A percentile compares a stretch with the other conserved stretches of the same genome.
Evolutionary conservation across 2,113 vertebrate genomes (phyloP).

Genomic region (Sebastes schlegelii): DNA sequence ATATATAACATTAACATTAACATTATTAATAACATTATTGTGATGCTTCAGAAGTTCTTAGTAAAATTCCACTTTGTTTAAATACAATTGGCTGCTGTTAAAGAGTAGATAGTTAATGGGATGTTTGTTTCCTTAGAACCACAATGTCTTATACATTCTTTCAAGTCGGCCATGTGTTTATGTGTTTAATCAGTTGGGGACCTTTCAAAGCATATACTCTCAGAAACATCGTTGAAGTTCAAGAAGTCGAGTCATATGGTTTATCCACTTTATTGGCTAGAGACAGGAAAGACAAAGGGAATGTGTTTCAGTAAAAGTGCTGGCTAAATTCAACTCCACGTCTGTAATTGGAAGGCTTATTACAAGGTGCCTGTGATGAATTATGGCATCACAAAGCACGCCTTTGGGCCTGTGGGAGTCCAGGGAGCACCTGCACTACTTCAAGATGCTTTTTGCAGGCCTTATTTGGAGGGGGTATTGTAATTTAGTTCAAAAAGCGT

Average conservation of each 20-base stretch:
- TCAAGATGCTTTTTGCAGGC: conserved; percentile 46
- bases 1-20: no score
- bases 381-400: conserved; percentile 44
- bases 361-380: conserved; percentile 29
- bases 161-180: neutral
- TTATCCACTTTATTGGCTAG: neutral
- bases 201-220: neutral
- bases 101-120: neutral
- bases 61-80: neutral
- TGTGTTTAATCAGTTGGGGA: neutral
- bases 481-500: conserved; percentile 66
- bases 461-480: conserved; percentile 47
- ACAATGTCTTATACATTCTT: neutral
- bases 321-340: neutral
- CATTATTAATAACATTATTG: neutral
- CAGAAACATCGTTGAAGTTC: neutral
- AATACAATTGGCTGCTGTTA: neutral
- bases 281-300: neutral
- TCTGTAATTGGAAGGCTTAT: conserved; percentile 32
- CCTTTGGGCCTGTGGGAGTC: conserved; percentile 31
- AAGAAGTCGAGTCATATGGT: neutral
- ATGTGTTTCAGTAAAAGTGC: neutral
- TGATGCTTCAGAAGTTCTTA: neutral
- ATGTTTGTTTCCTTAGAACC: neutral
- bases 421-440: conserved; percentile 62